These are phyloP conservation scores for Hemicentrotus pulcherrimus DNA, from an alignment of 35 echinoderm and acorn worm species.

Conservation along the genomic window DNA sequence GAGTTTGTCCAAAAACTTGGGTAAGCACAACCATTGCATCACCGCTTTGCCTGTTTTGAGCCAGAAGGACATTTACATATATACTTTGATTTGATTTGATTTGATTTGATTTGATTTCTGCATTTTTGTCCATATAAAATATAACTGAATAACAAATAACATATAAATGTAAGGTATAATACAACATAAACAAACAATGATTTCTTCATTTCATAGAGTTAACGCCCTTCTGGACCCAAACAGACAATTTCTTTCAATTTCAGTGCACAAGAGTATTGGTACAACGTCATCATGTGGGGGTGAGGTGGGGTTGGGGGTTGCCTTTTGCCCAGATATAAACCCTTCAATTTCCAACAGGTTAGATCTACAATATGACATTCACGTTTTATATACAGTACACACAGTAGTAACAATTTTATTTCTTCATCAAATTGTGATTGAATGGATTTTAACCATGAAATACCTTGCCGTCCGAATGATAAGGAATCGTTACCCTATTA, in stretches of 20 bases:
- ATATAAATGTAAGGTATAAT: no score
- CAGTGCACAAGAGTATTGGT: not conserved
- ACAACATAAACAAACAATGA: no score
- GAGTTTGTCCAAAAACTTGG: slow-evolving; percentile 49
- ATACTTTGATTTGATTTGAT: no score
- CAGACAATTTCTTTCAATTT: not conserved
- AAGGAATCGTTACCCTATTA: no score
- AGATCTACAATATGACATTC: not conserved
- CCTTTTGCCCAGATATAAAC: not conserved
- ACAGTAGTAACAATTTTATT: not conserved
- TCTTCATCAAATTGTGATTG: not conserved
- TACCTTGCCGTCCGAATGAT: no score
- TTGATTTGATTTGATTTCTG: no score
- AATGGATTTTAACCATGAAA: not conserved
- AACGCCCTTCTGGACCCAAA: not conserved
- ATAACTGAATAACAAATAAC: no score
- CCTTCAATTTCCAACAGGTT: not conserved
- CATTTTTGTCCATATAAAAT: no score
- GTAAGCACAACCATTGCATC: slow-evolving; percentile 36
- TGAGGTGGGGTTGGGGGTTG: not conserved
- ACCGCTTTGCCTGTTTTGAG: no score
- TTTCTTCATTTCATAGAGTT: no score
- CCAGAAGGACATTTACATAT: no score
- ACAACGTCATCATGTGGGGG: not conserved
- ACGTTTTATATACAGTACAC: not conserved